A percentile compares a stretch with the other conserved stretches of the same genome.
These are phyloP conservation scores for Allobates femoralis DNA, from an alignment of 2,797 vertebrate species.

Conservation along the genomic window DNA sequence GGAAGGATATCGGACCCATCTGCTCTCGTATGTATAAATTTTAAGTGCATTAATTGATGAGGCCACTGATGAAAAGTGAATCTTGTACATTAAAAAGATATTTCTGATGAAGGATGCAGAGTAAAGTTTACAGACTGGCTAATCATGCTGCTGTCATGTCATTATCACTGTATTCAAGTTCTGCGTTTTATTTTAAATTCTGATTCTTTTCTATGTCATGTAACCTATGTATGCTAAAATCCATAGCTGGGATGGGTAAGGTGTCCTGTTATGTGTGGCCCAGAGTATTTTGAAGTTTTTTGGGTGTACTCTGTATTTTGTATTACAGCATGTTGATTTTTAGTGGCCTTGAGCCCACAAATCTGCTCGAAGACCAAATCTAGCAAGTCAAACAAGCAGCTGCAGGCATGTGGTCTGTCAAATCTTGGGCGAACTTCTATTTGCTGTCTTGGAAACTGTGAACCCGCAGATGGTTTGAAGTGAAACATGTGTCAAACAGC, in stretches of 20 bases:
- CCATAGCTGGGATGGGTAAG: background rate
- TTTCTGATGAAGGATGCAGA: conserved; percentile 7
- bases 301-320: conserved; percentile 47
- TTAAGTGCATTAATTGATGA: conserved; percentile 68
- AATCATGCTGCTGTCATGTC: background rate
- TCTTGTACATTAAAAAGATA: conserved; percentile 24
- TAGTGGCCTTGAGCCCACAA: conserved; percentile 51
- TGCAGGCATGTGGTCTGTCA: conserved; percentile 62
- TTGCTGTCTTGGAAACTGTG: conserved; percentile 60
- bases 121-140: background rate
- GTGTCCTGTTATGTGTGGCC: background rate
- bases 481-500: conserved; percentile 50
- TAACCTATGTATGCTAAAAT: background rate
- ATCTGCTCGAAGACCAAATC: conserved; percentile 50
- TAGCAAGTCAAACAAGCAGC: conserved; percentile 60
- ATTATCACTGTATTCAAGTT: background rate
- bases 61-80: conserved; percentile 50
- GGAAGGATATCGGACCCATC: conserved; percentile 78
- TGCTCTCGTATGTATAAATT: conserved; percentile 74
- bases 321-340: conserved; percentile 51
- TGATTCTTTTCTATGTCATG: background rate
- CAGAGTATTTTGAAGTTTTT: background rate
- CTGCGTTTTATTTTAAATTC: background rate
- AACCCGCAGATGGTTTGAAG: conserved; percentile 54
- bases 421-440: conserved; percentile 60